Evolutionary conservation across 64 coral and sea anemone species (phyloP).

Genomic region (Porites lutea): DNA sequence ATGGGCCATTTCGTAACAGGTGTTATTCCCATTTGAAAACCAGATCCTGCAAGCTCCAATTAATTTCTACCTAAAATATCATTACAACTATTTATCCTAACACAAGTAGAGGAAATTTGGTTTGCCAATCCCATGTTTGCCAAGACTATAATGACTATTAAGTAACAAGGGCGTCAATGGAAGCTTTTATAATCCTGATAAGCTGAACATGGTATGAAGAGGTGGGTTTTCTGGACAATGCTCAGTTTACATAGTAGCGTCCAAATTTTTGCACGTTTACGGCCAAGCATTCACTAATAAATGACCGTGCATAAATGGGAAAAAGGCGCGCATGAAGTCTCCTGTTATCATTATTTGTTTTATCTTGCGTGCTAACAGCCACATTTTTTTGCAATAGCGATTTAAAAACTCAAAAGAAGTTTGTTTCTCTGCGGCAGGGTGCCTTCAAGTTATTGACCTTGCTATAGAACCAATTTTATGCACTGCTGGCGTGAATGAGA

Average conservation of each 20-base stretch:
- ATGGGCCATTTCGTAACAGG: background rate
- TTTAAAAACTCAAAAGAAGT: background rate
- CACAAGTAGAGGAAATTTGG: background rate
- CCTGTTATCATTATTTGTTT: too few species aligned
- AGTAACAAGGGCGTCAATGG: too few species aligned
- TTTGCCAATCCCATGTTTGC: background rate
- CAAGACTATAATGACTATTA: background rate
- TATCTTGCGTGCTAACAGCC: background rate
- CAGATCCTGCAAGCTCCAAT: background rate
- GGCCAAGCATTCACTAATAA: too few species aligned
- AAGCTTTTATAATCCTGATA: too few species aligned
- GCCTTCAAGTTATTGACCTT: background rate
- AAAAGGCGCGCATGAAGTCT: too few species aligned
- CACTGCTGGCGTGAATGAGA: background rate
- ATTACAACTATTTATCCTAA: background rate
- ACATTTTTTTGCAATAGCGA: background rate
- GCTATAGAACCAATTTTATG: background rate
- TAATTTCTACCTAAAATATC: constrained; percentile 13
- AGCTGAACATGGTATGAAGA: background rate
- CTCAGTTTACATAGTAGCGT: too few species aligned
- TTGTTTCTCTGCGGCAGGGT: background rate
- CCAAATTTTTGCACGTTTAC: too few species aligned
- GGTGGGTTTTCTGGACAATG: background rate
- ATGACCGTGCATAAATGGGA: too few species aligned
- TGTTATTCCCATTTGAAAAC: constrained; percentile 24